A percentile compares a stretch with the other conserved stretches of the same genome.
Conservation (phyloP, 2,888 invertebrate species). For the Epistrophella euchroma region DNA sequence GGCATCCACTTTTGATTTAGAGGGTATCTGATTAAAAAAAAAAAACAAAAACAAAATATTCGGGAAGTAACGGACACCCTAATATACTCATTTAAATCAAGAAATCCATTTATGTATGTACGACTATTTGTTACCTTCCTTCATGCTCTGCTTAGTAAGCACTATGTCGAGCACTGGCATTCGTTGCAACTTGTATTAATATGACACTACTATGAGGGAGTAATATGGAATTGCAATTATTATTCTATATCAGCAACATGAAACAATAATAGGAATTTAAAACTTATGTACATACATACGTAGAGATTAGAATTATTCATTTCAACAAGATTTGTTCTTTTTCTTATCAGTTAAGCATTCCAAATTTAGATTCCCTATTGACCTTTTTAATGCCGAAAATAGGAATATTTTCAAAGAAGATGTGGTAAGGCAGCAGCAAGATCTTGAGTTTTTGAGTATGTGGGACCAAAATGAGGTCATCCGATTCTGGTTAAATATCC, state of each 20-base stretch:
- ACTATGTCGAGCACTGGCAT: conserved; percentile 27
- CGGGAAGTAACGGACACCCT: no score
- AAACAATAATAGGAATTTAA: conserved; percentile 52
- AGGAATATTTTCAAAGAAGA: conserved; percentile 41
- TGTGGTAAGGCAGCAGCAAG: conserved; percentile 21
- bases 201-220: conserved; percentile 40
- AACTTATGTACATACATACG: neutral
- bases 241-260: conserved; percentile 35
- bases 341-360: conserved; percentile 68
- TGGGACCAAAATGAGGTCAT: conserved; percentile 62
- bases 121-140: conserved; percentile 48
- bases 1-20: no score
- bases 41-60: no score
- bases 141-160: conserved; percentile 72
- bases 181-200: conserved; percentile 42
- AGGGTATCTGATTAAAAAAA: no score
- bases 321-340: conserved; percentile 7
- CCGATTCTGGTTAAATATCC: conserved; percentile 23
- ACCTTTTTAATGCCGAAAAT: conserved; percentile 70
- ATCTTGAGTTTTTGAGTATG: neutral
- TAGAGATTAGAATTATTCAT: conserved; percentile 46
- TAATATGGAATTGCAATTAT: conserved; percentile 58
- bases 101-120: conserved; percentile 23
- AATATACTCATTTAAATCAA: no score
- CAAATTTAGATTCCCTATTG: conserved; percentile 66